Evolutionary conservation across 2,797 vertebrate genomes (phyloP).

Genomic region (Centropyge bicolor): DNA sequence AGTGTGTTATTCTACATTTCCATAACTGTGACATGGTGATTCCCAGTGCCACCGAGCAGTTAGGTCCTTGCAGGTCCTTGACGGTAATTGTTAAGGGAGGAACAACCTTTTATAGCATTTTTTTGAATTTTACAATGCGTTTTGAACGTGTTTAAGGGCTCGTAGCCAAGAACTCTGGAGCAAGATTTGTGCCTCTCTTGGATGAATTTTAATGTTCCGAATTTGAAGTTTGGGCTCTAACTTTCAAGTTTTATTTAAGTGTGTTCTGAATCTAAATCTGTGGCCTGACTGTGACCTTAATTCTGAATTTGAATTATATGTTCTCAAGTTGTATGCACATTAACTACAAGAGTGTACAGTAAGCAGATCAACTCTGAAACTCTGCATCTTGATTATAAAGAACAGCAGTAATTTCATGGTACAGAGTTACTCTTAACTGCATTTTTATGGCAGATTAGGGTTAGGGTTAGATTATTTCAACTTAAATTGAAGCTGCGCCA

Average conservation of each 20-base stretch:
- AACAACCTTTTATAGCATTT: conserved; percentile 16
- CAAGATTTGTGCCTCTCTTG: not conserved
- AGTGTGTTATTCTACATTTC: conserved; percentile 44
- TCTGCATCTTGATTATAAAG: not conserved
- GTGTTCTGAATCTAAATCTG: not conserved
- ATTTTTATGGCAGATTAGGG: not conserved
- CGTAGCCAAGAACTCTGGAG: conserved; percentile 1
- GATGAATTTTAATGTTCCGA: conserved; percentile 8
- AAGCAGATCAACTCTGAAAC: not conserved
- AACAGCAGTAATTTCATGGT: not conserved
- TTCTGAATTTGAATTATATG: conserved; percentile 5
- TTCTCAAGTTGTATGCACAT: conserved; percentile 6
- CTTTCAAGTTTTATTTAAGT: conserved; percentile 3
- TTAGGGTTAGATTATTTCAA: not conserved
- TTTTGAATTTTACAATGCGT: conserved; percentile 3
- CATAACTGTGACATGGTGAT: conserved; percentile 31
- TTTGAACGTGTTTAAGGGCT: conserved; percentile 27
- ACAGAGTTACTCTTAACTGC: not conserved
- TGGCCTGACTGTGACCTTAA: not conserved
- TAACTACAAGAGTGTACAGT: conserved; percentile 7
- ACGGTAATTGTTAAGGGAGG: conserved; percentile 24
- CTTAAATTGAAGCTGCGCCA: not conserved
- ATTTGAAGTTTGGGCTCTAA: conserved; percentile 2
- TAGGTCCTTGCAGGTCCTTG: conserved; percentile 36
- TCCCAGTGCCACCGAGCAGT: conserved; percentile 12